phyloP scores from a whole-genome alignment of 2,113 vertebrate genomes.

The Hiodon alosoides region DNA sequence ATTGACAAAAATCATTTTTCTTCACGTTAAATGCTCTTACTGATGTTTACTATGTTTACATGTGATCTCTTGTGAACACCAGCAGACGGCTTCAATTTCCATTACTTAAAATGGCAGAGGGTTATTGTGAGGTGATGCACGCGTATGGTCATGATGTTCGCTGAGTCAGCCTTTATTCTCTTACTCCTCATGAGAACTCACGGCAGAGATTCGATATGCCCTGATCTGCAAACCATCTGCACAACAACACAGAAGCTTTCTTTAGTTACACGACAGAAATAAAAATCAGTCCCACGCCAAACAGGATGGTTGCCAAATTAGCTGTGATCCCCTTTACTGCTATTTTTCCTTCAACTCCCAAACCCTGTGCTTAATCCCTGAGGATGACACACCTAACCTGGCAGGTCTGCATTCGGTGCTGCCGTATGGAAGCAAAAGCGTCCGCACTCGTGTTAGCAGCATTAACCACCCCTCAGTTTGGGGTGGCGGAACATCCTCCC shows the following conservation, averaged over 20 bases:
- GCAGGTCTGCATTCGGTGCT: not conserved
- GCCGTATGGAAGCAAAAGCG: not conserved
- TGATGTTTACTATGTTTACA: not conserved
- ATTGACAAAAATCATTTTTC: not conserved
- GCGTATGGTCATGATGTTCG: not conserved
- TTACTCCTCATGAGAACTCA: not conserved
- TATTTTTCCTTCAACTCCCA: not conserved
- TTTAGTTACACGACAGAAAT: not conserved
- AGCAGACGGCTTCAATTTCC: not conserved
- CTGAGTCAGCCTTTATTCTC: not conserved
- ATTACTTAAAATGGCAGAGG: not conserved
- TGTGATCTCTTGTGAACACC: not conserved
- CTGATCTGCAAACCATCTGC: not conserved
- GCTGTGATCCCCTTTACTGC: not conserved
- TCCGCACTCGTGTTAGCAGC: not conserved
- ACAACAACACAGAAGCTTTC: not conserved
- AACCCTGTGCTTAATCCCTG: not conserved
- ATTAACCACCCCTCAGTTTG: not conserved
- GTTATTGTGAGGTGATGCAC: not conserved
- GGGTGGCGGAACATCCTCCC: not conserved
- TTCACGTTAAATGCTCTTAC: not conserved
- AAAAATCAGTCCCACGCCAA: conserved; percentile 4
- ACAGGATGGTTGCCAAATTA: conserved; percentile 18
- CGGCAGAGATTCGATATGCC: not conserved
- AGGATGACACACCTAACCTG: not conserved